A percentile compares a stretch with the other conserved stretches of the same genome.
Conservation (phyloP, 2,888 invertebrate genomes). For the Magallana nippona region DNA sequence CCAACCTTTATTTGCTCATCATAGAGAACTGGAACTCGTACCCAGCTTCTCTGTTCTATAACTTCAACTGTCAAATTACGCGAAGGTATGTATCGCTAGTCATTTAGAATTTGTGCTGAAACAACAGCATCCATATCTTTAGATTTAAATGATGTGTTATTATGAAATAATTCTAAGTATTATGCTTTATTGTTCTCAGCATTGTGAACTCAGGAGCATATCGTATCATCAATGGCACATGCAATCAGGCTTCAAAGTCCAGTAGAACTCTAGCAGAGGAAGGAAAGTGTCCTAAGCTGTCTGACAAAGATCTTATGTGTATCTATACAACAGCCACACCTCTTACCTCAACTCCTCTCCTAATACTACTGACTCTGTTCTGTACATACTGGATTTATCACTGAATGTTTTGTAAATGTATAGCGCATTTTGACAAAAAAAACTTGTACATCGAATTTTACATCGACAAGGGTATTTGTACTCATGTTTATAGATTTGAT, state of each 20-base stretch:
- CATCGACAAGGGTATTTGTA: slow-evolving; percentile 1
- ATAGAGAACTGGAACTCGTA: slow-evolving; percentile 79
- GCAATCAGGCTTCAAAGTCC: slow-evolving; percentile 78
- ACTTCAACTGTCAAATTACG: slow-evolving; percentile 80
- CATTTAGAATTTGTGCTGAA: no score
- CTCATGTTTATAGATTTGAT: background rate
- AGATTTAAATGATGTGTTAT: no score
- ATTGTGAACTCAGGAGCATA: slow-evolving; percentile 80
- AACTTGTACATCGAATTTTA: slow-evolving; percentile 32
- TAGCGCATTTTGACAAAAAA: background rate
- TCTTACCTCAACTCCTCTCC: slow-evolving; percentile 14
- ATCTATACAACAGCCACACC: slow-evolving; percentile 59
- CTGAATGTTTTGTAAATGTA: background rate
- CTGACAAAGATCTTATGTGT: slow-evolving; percentile 71
- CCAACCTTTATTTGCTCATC: slow-evolving; percentile 80
- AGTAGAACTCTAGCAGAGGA: slow-evolving; percentile 74
- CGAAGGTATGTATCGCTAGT: slow-evolving; percentile 65
- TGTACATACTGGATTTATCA: slow-evolving; percentile 1
- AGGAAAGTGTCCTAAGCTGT: slow-evolving; percentile 77
- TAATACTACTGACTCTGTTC: background rate
- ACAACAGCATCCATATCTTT: no score
- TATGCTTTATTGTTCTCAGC: slow-evolving; percentile 65
- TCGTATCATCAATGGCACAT: slow-evolving; percentile 80
- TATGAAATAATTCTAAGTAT: no score
- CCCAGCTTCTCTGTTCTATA: slow-evolving; percentile 77